A percentile compares a stretch with the other conserved stretches of the same genome.
Evolutionary conservation across 30 jellyfish, hydroid and myxozoan species (phyloP).

Genomic region (Rhopilema esculentum): DNA sequence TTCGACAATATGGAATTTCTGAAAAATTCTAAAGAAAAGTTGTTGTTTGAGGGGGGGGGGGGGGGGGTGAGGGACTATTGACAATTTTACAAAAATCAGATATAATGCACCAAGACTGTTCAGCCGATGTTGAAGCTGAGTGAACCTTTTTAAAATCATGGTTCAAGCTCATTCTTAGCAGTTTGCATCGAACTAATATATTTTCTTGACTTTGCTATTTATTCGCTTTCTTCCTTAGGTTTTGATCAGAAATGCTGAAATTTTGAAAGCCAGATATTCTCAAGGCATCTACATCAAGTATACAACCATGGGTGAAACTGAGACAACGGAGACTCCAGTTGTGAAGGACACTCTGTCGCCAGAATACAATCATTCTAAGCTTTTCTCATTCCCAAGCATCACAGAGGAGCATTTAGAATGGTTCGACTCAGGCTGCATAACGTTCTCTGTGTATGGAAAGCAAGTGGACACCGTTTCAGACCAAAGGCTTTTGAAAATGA

Average conservation of each 20-base stretch:
- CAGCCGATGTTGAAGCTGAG: too few relatives aligned
- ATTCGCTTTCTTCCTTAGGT: too few relatives aligned
- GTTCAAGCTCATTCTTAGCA: too few relatives aligned
- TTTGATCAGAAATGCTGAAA: conserved; percentile 83
- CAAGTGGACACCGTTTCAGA: conserved; percentile 88
- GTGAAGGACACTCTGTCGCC: conserved; percentile 90
- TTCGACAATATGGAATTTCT: too few relatives aligned
- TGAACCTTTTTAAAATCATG: too few relatives aligned
- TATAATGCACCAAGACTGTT: too few relatives aligned
- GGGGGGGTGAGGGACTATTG: too few relatives aligned
- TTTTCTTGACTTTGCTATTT: too few relatives aligned
- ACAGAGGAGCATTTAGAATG: conserved; percentile 93
- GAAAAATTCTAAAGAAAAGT: too few relatives aligned
- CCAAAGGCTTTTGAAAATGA: conserved; percentile 85
- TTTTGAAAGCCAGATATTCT: conserved; percentile 86
- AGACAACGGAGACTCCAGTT: conserved; percentile 81
- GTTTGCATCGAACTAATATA: too few relatives aligned
- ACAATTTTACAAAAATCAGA: too few relatives aligned
- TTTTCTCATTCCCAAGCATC: conserved; percentile 77
- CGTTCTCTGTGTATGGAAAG: conserved; percentile 91
- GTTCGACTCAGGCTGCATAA: conserved; percentile 94
- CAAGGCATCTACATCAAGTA: conserved; percentile 86
- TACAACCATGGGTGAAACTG: conserved; percentile 78
- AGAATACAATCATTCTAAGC: conserved; percentile 77
- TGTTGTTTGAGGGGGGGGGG: too few relatives aligned